These are phyloP conservation scores for Ranitomeya variabilis DNA, from an alignment of 2,113 vertebrate species.

Conservation along the genomic window DNA sequence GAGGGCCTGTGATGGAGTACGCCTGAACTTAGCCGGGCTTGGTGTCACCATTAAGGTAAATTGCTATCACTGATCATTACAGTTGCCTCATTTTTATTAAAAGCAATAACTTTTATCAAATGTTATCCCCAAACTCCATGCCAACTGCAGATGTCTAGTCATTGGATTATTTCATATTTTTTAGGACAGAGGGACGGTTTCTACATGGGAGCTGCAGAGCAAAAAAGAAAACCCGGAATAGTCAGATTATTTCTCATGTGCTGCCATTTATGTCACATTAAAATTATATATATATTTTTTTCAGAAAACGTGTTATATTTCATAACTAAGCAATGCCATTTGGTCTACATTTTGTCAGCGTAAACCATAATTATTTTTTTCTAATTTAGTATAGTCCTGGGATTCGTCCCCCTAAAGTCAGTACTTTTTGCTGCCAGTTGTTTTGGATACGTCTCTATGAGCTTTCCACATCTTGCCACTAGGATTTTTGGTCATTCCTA, in stretches of 20 bases:
- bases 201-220: conserved; percentile 84
- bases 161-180: not conserved
- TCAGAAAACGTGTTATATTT: not conserved
- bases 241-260: not conserved
- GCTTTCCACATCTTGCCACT: no score
- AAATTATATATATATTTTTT: conserved; percentile 18
- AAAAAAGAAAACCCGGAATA: conserved; percentile 27
- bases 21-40: conserved; percentile 76
- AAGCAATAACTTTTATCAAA: no score
- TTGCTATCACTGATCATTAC: not conserved
- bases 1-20: conserved; percentile 84
- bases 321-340: not conserved
- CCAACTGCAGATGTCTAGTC: not conserved
- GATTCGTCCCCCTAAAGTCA: no score
- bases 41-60: conserved; percentile 87
- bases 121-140: not conserved
- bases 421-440: no score
- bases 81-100: not conserved
- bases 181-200: conserved; percentile 84
- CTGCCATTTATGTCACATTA: conserved; percentile 1
- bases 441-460: no score
- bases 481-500: no score
- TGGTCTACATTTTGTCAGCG: not conserved
- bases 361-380: no score
- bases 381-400: no score